phyloP scores from a whole-genome alignment of 92 coral and sea anemone genomes.

The Metridium senile region DNA sequence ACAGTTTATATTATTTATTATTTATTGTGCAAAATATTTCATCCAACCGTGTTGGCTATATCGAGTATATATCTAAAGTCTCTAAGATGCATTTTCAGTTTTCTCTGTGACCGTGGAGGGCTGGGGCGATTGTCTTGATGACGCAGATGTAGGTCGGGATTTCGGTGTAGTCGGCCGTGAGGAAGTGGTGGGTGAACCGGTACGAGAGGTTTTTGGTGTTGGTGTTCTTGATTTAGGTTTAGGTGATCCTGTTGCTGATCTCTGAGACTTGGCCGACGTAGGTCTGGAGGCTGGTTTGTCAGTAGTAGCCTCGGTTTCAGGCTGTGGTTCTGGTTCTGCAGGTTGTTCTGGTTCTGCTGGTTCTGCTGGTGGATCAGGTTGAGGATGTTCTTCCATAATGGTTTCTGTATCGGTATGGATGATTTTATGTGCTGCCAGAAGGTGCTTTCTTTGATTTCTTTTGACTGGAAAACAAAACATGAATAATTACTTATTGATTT shows the following conservation, averaged over 20 bases:
- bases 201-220: conserved; percentile 60
- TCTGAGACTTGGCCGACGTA: conserved; percentile 46
- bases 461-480: too few species aligned
- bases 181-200: conserved; percentile 59
- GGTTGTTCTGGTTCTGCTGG: conserved; percentile 51
- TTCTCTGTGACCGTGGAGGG: conserved; percentile 59
- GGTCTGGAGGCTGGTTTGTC: conserved; percentile 66
- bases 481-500: too few species aligned
- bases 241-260: conserved; percentile 47
- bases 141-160: conserved; percentile 79
- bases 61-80: too few species aligned
- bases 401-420: conserved; percentile 75
- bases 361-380: conserved; percentile 54
- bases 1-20: neutral
- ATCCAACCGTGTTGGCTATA: neutral
- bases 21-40: neutral
- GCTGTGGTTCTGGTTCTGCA: conserved; percentile 25
- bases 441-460: conserved; percentile 85
- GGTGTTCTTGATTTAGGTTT: conserved; percentile 57
- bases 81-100: conserved; percentile 20
- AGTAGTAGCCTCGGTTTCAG: conserved; percentile 28
- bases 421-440: conserved; percentile 95
- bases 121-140: conserved; percentile 70
- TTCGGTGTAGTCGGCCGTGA: conserved; percentile 59
- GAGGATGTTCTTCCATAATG: conserved; percentile 64